phyloP scores from a whole-genome alignment of 2,888 invertebrate genomes.

The Leptopilina drosophilae region DNA sequence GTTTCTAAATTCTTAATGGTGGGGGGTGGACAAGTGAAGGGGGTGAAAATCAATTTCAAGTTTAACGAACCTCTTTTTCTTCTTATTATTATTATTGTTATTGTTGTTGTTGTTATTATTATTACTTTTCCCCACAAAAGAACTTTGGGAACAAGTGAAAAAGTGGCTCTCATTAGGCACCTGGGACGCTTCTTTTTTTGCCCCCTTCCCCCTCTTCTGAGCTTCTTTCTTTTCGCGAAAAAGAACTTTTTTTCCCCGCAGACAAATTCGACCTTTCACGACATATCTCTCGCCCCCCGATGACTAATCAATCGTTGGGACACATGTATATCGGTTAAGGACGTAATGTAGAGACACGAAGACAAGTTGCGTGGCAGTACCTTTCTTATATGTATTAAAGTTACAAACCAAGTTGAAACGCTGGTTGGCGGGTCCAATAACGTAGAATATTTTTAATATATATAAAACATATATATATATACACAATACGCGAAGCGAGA shows the following conservation, averaged over 20 bases:
- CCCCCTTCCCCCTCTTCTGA: background rate
- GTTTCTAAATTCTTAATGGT: background rate
- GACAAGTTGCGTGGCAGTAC: conserved; percentile 36
- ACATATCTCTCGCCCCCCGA: conserved; percentile 32
- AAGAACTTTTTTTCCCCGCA: background rate
- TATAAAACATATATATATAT: conserved; percentile 40
- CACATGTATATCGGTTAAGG: conserved; percentile 40
- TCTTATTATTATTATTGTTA: background rate
- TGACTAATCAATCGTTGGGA: conserved; percentile 32
- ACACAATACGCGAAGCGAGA: conserved; percentile 42
- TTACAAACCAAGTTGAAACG: conserved; percentile 58
- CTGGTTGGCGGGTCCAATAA: conserved; percentile 77
- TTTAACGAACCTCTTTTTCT: background rate
- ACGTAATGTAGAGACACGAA: conserved; percentile 38
- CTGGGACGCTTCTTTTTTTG: background rate
- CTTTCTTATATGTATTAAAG: conserved; percentile 38
- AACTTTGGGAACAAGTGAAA: background rate
- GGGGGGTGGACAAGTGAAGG: background rate
- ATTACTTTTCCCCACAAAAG: conserved; percentile 1
- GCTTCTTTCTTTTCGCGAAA: background rate
- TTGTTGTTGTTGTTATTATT: background rate
- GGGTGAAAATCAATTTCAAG: conserved; percentile 12
- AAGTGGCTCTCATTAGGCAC: background rate
- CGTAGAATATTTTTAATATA: conserved; percentile 72
- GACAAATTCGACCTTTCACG: conserved; percentile 11